Base-by-base conservation (phyloP, 2,113 vertebrate species). In the Ia io region DNA sequence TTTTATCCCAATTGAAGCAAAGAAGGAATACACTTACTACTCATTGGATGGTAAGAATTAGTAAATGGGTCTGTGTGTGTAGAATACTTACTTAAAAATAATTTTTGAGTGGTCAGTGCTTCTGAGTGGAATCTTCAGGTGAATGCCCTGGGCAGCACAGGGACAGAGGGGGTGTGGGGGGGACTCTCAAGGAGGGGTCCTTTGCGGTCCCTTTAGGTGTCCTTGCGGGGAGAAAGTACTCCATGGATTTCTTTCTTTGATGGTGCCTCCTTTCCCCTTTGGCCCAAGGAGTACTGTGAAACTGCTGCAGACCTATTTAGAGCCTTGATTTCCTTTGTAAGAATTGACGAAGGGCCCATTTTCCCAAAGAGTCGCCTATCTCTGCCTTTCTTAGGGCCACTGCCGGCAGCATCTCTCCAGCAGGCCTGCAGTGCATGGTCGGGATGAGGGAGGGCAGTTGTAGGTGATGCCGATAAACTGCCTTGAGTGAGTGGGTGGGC, bases 251-350 rank as follows among this genome's bases (percentile, higher is more conserved):
- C 80, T 83, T 69, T 32, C n/a, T 67, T 89, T 73, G n/a, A 42
- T 84, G 5, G 69, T 76, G 37, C 37, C 10, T 77, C 3, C 11
- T 91, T 96, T 42, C 17, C 11, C 30, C 3, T 79, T 49, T 65
- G 63, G 9, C 56, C n/a, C 51, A 78, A 78, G 70, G 51, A 88
- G 88, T 35, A 83, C 35, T 59, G 2, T 44, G 42, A 93, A 76
- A 5, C 42, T 83, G 42, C 12, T 87, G 8, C 32, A 90, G 8
- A 73, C 37, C 12, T 77, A 73, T 69, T 89, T 63, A 18, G 20
- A 37, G 71, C 80, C 86, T 95, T 77, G 56, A 78, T 78, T 93
- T 95, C 47, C 23, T 47, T 51, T 93, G 78, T 70, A 84, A 86
- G 53, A 93, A 37, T 22, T 65, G n/a, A 74, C 20, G 25, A n/a